phyloP scores from a whole-genome alignment of 2,888 invertebrate genomes.

The Mesorhabditis sp. region DNA sequence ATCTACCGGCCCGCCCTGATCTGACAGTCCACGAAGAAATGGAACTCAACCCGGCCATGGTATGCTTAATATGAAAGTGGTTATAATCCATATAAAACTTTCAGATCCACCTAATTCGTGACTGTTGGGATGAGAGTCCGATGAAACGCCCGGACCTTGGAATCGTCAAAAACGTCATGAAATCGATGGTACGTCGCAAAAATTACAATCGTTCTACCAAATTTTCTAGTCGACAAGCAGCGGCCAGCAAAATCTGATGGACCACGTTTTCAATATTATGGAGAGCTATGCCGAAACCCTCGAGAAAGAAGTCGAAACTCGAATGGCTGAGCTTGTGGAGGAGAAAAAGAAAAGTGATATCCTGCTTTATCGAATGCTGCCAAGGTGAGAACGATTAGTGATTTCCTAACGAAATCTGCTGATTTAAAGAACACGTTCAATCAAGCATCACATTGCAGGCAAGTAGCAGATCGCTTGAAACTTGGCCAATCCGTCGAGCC shows the following conservation, averaged over 20 bases:
- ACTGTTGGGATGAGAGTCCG: slow-evolving; percentile 44
- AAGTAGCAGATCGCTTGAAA: slow-evolving; percentile 52
- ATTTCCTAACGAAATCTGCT: slow-evolving; percentile 2
- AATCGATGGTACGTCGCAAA: slow-evolving; percentile 1
- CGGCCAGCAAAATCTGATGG: slow-evolving; percentile 44
- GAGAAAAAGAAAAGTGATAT: slow-evolving; percentile 50
- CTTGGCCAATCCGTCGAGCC: slow-evolving; percentile 46
- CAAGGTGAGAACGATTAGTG: slow-evolving; percentile 21
- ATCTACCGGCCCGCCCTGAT: slow-evolving; percentile 11
- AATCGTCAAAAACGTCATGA: slow-evolving; percentile 26
- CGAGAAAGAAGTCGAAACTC: slow-evolving; percentile 39
- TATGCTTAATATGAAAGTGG: neutral
- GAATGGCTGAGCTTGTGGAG: slow-evolving; percentile 46
- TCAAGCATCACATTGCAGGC: slow-evolving; percentile 19
- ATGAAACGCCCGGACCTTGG: slow-evolving; percentile 33
- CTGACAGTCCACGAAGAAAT: slow-evolving; percentile 18
- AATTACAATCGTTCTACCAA: neutral
- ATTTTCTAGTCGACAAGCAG: slow-evolving; percentile 13
- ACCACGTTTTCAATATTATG: slow-evolving; percentile 52
- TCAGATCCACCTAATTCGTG: slow-evolving; percentile 35
- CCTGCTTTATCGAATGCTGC: slow-evolving; percentile 46
- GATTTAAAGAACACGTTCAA: neutral
- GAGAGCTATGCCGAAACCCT: slow-evolving; percentile 43
- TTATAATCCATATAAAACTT: neutral
- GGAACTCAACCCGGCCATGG: slow-evolving; percentile 27